Evolutionary conservation across 2,797 vertebrate genomes (phyloP), one percentile per base, ranked within the genome.

Genomic region (Ficedula albicollis): DNA sequence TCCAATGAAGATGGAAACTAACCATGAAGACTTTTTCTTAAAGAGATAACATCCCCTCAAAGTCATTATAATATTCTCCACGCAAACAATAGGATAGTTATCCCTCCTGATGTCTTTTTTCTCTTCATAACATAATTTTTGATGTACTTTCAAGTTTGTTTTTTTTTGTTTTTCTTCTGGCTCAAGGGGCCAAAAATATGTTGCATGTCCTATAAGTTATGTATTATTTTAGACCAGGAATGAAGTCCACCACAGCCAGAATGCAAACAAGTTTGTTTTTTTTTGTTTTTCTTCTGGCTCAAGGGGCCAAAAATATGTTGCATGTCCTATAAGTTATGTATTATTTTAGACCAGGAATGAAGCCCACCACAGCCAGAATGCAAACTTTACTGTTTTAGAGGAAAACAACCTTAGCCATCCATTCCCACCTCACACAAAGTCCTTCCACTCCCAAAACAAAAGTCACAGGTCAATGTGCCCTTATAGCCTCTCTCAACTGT

Each of bases 301-400:
- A 77, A 74, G 18, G 3, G 13, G 3, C 2, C 30, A 56, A 84
- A 79, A 8, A 7, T 44, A 6, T 5, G 1, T 6, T 58, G 3
- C 11, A 29, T 23, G 7, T 75, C 3, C 0, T 15, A 30, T 6
- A 22, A 49, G 3, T 34, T 41, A 20, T 5, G 3, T 6, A 41
- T 32, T 63, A 43, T 75, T 82, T 54, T 30, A 56, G 14, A 79
- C 9, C 25, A 74, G 13, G 29, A 87, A 12, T 5, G 18, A 63
- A 72, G 11, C 20, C 22, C 69, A 54, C 14, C 16, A 41, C n/a
- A 90, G 51, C 36, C 6, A 32, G 38, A 30, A 60, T 1, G 46
- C 13, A 49, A 76, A 56, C 10, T 4, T 9, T 4, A 23, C 1
- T 25, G 18, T 10, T 70, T 49, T 21, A 55, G 29, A 90, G 26